phyloP scores from a whole-genome alignment of 2,113 vertebrate genomes.

The Casuarius casuarius region DNA sequence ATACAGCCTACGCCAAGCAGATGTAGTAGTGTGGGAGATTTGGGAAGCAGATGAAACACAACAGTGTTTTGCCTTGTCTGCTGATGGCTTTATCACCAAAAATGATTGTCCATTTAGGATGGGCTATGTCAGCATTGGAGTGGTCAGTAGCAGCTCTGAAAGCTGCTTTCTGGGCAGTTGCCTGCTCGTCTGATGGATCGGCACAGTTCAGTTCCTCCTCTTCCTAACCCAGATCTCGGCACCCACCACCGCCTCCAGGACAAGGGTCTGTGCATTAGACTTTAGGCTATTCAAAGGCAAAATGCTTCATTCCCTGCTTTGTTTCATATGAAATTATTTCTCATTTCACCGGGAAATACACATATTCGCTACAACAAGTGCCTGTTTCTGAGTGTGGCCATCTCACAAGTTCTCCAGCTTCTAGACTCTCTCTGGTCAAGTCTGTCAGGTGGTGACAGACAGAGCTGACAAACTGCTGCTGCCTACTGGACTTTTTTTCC shows the following conservation, averaged over 20 bases:
- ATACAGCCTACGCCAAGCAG: background rate
- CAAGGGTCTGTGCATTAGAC: background rate
- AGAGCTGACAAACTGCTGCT: background rate
- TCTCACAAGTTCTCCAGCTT: background rate
- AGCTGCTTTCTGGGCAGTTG: background rate
- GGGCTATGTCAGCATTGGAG: too few relatives aligned
- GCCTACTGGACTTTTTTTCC: background rate
- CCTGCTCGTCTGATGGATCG: background rate
- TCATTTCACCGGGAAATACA: background rate
- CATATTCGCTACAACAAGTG: background rate
- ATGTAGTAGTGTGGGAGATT: background rate
- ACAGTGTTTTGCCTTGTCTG: background rate
- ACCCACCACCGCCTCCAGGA: background rate
- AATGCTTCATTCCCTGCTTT: background rate
- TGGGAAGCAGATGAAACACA: background rate
- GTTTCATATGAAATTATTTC: background rate
- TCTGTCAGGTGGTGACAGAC: background rate
- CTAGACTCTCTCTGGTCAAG: background rate
- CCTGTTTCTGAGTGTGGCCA: background rate
- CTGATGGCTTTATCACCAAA: background rate
- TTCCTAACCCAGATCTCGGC: background rate
- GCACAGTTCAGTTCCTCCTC: background rate
- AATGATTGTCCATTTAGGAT: fast-evolving
- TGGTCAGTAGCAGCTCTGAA: background rate
- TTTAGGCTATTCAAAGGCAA: background rate